These are phyloP conservation scores for Pangasius macronema DNA, from an alignment of 2,797 vertebrate species.

Conservation along the genomic window DNA sequence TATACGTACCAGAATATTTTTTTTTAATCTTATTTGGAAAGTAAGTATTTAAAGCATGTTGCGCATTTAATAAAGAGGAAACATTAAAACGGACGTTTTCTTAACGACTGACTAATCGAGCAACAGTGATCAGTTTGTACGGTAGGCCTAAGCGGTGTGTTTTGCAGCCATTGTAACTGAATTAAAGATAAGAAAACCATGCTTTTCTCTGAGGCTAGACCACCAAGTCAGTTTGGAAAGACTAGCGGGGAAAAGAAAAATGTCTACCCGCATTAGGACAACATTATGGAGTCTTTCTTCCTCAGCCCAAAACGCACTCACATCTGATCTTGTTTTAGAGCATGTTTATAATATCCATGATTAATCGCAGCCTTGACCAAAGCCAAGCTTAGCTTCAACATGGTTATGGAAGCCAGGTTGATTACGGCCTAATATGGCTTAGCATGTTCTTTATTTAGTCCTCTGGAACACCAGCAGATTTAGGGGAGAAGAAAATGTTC, in stretches of 20 bases:
- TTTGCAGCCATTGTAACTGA: slow-evolving; percentile 71
- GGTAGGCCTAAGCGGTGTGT: slow-evolving; percentile 69
- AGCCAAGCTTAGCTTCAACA: slow-evolving; percentile 63
- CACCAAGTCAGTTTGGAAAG: slow-evolving; percentile 73
- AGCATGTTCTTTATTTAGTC: slow-evolving; percentile 48
- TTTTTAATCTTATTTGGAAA: not conserved
- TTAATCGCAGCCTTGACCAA: slow-evolving; percentile 75
- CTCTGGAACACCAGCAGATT: slow-evolving; percentile 35
- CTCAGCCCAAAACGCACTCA: slow-evolving; percentile 73
- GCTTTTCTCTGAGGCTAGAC: slow-evolving; percentile 64
- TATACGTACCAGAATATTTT: not conserved
- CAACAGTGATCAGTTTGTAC: slow-evolving; percentile 61
- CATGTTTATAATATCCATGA: slow-evolving; percentile 80
- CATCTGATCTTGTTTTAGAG: slow-evolving; percentile 77
- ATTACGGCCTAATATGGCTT: slow-evolving; percentile 58
- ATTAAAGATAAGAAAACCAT: slow-evolving; percentile 75
- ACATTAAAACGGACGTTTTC: not conserved
- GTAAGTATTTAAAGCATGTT: not conserved
- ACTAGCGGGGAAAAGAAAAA: slow-evolving; percentile 45
- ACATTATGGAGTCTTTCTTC: slow-evolving; percentile 75
- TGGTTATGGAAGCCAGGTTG: slow-evolving; percentile 65
- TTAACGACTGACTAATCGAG: slow-evolving; percentile 61
- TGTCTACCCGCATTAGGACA: slow-evolving; percentile 76
- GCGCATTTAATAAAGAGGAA: not conserved
- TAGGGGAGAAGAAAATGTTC: slow-evolving; percentile 27